Evolutionary conservation across 2,888 invertebrate genomes (phyloP), one percentile per base, ranked within the genome.

Genomic region (Catocala nupta): DNA sequence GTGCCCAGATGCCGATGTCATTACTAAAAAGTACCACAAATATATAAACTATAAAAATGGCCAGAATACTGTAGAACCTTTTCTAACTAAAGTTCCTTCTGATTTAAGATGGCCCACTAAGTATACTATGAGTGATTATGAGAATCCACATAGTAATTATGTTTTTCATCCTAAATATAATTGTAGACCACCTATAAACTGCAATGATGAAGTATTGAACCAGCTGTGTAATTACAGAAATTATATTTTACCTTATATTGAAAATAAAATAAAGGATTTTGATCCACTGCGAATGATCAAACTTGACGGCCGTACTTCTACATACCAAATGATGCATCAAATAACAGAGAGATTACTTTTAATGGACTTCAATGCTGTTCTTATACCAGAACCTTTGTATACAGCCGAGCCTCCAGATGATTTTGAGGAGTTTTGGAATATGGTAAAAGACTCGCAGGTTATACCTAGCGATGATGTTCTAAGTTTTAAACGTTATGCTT

Each of bases 221-320:
- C 95, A 95, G 75, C 81, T 95, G 55, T 94, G 95, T 75, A 88
- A 92, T 68, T 96, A 94, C 71, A 92, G 90, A 76, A 78, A 84
- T 11, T 80, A 88, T 55, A 87, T 95, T 5, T 79, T 90, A 42
- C 87, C 94, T 7, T 85, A 83, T 62, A 87, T 96, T 45, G 94
- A 96, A 75, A 89, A 90, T 45, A 90, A 94, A 81, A 80, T 96
- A 44, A 81, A 95, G 57, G 85, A 91, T 16, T 95, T 94, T 79
- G 88, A 95, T 77, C 95, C 95, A 0, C 94, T 95, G 73, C 86
- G 88, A 78, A 88, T 95, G 47, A 88, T 96, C 36, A 95, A 95
- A 85, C 78, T 96, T 51, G 96, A 96, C 83, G 96, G 95, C 1
- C 89, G 96, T 42, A 85, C 88, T 44, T 81, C 93, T 33, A 71